Evolutionary conservation across 2,113 vertebrate species (phyloP), one percentile per base, ranked within the genome.

Genomic region (Zosterops hypoxanthus): DNA sequence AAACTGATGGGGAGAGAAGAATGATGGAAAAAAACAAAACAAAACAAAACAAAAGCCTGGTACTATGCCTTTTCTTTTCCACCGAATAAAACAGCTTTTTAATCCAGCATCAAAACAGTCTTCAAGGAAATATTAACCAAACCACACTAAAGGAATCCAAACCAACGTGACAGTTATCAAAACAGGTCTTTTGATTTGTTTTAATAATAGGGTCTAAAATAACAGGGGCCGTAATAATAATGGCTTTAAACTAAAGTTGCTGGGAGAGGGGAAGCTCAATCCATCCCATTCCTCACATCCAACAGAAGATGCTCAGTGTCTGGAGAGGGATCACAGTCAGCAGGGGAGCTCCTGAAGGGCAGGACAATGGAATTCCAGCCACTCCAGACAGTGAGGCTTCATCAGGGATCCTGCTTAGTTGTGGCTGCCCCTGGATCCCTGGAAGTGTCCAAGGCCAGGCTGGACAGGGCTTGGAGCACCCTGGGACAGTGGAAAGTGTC

Each of bases 401-500:
- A 29, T 16, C 60, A 44, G 46, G 23, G 28, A 2, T 68, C 33
- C 19, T 73, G 20, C 8, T 60, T 14, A 12, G 15, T 1, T 31
- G 34, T 29, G 69, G 2, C 33, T 66, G 33, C 13, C 36, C 31
- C 36, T 33, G 53, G 29, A n/a, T 28, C 26, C 15, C 15, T 81
- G 60, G 12, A 3, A 39, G 44, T 39, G 33, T 1, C 23, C n/a
- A n/a, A 41, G 39, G 33, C 15, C 22, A 81, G 33, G 52, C 0
- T 65, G 44, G 44, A 44, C 0, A 0, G 22, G 9, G 36, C 22
- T 73, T 59, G 68, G 52, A 57, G 76, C 33, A 57, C 0, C 12
- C 39, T 82, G 61, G 46, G 4, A 6, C 0, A 25, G 24, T 60
- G 53, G 46, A 1, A 75, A 8, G 28, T 46, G 39, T 46, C 46